These are phyloP conservation scores for Tigriopus californicus DNA, from an alignment of 2,888 invertebrate genomes.

Conservation along the genomic window DNA sequence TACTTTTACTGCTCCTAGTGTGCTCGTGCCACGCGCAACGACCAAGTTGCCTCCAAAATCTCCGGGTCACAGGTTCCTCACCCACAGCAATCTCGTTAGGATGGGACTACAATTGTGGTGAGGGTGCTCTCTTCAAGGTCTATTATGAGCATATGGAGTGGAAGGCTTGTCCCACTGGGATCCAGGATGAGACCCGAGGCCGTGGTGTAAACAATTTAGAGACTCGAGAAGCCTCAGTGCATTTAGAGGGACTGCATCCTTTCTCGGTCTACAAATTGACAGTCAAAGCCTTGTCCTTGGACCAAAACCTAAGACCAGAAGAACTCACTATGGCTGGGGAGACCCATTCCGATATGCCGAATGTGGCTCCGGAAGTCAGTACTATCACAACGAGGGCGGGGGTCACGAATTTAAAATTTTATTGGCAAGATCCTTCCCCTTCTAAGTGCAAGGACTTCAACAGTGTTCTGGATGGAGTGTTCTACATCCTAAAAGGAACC, in stretches of 20 bases:
- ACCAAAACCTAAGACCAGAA: background rate
- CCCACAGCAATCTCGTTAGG: background rate
- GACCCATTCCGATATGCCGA: background rate
- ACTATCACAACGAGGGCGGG: background rate
- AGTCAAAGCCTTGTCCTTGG: background rate
- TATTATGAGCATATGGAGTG: background rate
- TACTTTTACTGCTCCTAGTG: too few relatives aligned
- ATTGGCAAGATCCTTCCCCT: background rate
- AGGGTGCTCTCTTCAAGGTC: background rate
- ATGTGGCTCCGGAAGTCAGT: background rate
- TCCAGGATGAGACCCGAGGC: background rate
- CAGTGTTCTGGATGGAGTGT: background rate
- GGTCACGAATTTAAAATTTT: background rate
- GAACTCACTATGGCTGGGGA: background rate
- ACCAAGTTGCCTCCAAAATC: background rate
- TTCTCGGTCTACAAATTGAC: background rate
- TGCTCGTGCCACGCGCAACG: too few relatives aligned
- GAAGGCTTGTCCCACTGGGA: background rate
- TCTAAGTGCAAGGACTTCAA: background rate
- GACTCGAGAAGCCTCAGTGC: background rate
- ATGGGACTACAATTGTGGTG: background rate
- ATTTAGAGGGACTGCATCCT: background rate
- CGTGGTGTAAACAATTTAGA: background rate
- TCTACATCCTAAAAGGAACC: background rate
- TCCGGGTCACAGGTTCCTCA: background rate